phyloP scores from a whole-genome alignment of 2,113 vertebrate genomes.

The Ornithorhynchus anatinus region DNA sequence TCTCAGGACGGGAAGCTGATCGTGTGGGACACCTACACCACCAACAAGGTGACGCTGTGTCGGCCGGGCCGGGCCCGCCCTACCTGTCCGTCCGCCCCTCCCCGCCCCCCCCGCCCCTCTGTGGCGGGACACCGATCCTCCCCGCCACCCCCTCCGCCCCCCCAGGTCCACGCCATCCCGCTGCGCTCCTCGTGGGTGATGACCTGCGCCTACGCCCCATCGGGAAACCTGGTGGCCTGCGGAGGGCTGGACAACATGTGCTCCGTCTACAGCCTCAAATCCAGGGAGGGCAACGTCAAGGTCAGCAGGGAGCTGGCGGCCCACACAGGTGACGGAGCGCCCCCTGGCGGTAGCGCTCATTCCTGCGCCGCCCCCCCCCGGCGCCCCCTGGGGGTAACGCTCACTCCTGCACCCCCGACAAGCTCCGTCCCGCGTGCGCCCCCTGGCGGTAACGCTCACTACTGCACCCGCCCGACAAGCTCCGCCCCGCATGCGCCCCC shows the following conservation, averaged over 20 bases:
- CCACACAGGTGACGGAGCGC: slow-evolving; percentile 82
- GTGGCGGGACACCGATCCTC: fast-evolving
- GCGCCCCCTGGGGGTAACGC: no score
- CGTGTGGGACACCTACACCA: slow-evolving; percentile 94
- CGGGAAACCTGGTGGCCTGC: slow-evolving; percentile 95
- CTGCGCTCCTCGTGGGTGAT: slow-evolving; percentile 98
- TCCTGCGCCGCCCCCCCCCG: no score
- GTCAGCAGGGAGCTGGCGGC: slow-evolving; percentile 94
- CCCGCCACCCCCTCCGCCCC: not conserved
- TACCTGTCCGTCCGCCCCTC: not conserved
- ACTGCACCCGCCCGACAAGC: no score
- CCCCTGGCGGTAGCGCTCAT: not conserved
- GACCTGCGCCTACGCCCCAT: slow-evolving; percentile 96
- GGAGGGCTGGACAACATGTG: slow-evolving; percentile 98
- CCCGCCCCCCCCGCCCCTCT: not conserved
- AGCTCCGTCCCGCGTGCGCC: no score
- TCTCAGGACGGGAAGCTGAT: slow-evolving; percentile 98
- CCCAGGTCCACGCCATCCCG: slow-evolving; percentile 93
- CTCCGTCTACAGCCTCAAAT: slow-evolving; percentile 96
- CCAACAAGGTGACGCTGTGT: slow-evolving; percentile 86
- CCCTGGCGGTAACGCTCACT: no score
- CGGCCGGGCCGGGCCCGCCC: not conserved
- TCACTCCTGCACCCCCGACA: no score
- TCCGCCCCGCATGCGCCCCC: no score
- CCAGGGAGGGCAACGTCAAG: slow-evolving; percentile 92